phyloP scores from a whole-genome alignment of 2,888 invertebrate genomes.

The Sipha maydis region DNA sequence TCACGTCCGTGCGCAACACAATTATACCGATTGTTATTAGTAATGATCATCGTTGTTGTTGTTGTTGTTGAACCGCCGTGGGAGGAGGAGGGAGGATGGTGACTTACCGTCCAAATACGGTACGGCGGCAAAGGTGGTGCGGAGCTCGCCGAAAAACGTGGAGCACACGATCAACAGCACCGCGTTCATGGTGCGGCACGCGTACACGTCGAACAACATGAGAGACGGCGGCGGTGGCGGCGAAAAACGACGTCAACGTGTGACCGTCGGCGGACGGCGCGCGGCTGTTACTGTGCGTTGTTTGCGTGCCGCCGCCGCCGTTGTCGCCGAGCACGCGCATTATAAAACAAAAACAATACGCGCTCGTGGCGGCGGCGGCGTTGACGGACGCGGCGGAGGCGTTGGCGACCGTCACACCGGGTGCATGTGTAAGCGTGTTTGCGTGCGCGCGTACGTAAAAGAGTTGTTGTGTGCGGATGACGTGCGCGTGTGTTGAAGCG shows the following conservation, averaged over 20 bases:
- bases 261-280: conserved; percentile 51
- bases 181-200: conserved; percentile 20
- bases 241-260: not conserved
- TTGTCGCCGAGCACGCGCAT: not conserved
- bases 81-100: no score
- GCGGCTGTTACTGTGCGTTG: conserved; percentile 48
- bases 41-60: no score
- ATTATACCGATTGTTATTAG: no score
- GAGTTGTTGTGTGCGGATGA: not conserved
- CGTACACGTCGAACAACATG: conserved; percentile 3
- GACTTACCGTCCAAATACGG: conserved; percentile 44
- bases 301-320: conserved; percentile 18
- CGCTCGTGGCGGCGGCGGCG: not conserved
- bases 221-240: not conserved
- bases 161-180: conserved; percentile 23
- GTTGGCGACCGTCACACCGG: not conserved
- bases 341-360: conserved; percentile 18
- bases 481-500: not conserved
- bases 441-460: no score
- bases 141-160: conserved; percentile 2
- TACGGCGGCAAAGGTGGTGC: not conserved
- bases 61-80: no score
- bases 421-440: no score
- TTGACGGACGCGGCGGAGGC: conserved; percentile 22
- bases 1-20: no score